These are phyloP conservation scores for Drosophila meridionalis DNA, from an alignment of 2,888 invertebrate species.

Conservation along the genomic window DNA sequence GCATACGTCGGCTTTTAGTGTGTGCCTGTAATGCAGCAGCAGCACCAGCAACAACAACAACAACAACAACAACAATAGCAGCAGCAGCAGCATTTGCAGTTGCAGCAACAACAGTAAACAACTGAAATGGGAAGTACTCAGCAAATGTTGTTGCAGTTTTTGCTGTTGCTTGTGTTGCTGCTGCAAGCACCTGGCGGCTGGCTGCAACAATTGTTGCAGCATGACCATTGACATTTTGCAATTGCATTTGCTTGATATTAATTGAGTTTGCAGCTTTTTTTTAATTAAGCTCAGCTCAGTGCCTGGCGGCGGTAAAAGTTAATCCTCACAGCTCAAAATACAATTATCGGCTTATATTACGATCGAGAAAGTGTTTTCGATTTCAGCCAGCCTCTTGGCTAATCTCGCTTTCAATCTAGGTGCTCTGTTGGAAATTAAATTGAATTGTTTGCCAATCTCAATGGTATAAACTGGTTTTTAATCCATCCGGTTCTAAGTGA, in stretches of 20 bases:
- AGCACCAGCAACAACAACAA: too few relatives aligned
- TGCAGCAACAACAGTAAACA: slow-evolving; percentile 17
- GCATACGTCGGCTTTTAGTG: slow-evolving; percentile 45
- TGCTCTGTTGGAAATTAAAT: background rate
- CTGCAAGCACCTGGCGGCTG: slow-evolving; percentile 30
- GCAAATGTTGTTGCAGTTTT: slow-evolving; percentile 15
- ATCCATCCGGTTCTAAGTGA: background rate
- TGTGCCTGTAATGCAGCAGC: slow-evolving; percentile 50
- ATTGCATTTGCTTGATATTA: slow-evolving; percentile 28
- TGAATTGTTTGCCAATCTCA: background rate
- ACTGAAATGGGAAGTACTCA: slow-evolving; percentile 27
- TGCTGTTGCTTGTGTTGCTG: background rate
- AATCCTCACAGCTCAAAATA: slow-evolving; percentile 26
- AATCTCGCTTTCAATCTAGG: background rate
- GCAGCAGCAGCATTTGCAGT: slow-evolving; percentile 40
- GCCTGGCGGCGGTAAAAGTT: slow-evolving; percentile 59
- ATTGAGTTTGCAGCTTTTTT: slow-evolving; percentile 52
- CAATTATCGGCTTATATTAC: slow-evolving; percentile 46
- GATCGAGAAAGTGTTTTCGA: slow-evolving; percentile 15
- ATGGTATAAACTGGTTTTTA: background rate
- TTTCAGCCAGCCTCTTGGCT: slow-evolving; percentile 3
- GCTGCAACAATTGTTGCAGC: slow-evolving; percentile 23
- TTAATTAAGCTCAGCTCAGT: slow-evolving; percentile 46
- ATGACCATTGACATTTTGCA: slow-evolving; percentile 43
- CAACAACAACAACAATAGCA: slow-evolving; percentile 28